A percentile compares a stretch with the other conserved stretches of the same genome.
These are phyloP conservation scores for Hemicentrotus pulcherrimus DNA, from an alignment of 35 echinoderm and acorn worm species.

Conservation along the genomic window DNA sequence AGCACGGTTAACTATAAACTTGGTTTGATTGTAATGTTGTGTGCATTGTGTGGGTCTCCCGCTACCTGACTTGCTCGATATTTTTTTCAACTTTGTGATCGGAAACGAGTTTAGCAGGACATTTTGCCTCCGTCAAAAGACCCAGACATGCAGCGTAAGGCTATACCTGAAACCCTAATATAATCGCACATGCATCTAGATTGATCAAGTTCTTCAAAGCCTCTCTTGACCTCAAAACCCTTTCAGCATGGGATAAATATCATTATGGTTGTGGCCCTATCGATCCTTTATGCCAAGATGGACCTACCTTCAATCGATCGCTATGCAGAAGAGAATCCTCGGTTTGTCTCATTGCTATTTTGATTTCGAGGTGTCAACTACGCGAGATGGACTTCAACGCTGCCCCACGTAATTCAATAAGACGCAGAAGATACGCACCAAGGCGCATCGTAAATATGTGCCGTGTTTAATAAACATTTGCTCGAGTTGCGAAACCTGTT, in stretches of 20 bases:
- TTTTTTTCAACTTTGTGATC: not conserved
- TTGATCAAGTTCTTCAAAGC: slow-evolving; percentile 3
- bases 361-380: slow-evolving; percentile 11
- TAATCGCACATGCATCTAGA: slow-evolving; percentile 12
- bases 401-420: slow-evolving; percentile 2
- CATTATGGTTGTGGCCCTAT: slow-evolving; percentile 3
- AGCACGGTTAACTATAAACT: not conserved
- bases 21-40: not conserved
- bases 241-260: slow-evolving; percentile 13
- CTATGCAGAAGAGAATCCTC: not conserved
- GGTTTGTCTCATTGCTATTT: slow-evolving; percentile 11
- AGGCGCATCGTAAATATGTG: slow-evolving; percentile 16
- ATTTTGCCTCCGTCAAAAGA: not conserved
- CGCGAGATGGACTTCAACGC: slow-evolving; percentile 7
- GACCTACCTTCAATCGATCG: not conserved
- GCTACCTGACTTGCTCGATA: not conserved
- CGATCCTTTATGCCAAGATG: slow-evolving; percentile 10
- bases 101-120: not conserved
- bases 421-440: slow-evolving; percentile 7
- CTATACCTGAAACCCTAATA: not conserved
- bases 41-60: not conserved
- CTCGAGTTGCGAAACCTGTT: not conserved
- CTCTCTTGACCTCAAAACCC: slow-evolving; percentile 1
- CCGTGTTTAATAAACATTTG: slow-evolving; percentile 13
- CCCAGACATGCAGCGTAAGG: not conserved